Conservation (phyloP, 2,888 invertebrate species). For the Cosmia trapezina region DNA sequence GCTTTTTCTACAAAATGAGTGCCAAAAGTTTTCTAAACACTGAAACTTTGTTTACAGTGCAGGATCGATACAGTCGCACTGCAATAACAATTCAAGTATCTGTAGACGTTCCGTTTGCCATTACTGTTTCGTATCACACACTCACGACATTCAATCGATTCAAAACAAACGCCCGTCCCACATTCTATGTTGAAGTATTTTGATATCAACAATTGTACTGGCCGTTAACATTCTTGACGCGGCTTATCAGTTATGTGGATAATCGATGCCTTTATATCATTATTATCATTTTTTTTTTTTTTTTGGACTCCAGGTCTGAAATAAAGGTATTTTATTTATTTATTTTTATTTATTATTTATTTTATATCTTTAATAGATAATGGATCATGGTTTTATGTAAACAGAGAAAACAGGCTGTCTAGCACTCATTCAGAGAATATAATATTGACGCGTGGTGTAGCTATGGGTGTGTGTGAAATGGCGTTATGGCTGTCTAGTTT, state of each 20-base stretch:
- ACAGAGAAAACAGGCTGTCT: constrained; percentile 4
- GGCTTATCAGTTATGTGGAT: constrained; percentile 41
- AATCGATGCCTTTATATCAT: constrained; percentile 28
- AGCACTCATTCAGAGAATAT: too few relatives aligned
- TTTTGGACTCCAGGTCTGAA: too few relatives aligned
- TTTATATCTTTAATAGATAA: constrained; percentile 21
- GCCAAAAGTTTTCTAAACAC: background rate
- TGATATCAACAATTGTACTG: constrained; percentile 22
- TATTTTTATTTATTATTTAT: too few relatives aligned
- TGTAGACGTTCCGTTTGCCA: background rate
- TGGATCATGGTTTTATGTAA: constrained; percentile 6
- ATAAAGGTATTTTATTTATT: too few relatives aligned
- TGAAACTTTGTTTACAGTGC: background rate
- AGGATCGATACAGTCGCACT: constrained; percentile 4
- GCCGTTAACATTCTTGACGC: constrained; percentile 1
- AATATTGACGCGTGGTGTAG: too few relatives aligned
- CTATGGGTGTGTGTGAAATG: too few relatives aligned
- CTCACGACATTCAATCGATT: background rate
- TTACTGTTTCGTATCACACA: constrained; percentile 1
- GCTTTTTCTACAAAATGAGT: background rate
- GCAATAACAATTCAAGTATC: constrained; percentile 1
- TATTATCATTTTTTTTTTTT: too few relatives aligned
- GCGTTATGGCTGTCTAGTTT: too few relatives aligned
- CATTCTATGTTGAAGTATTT: constrained; percentile 24
- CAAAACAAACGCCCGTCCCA: constrained; percentile 27